phyloP scores from a whole-genome alignment of 2,797 vertebrate genomes.

The Sus cebifrons region DNA sequence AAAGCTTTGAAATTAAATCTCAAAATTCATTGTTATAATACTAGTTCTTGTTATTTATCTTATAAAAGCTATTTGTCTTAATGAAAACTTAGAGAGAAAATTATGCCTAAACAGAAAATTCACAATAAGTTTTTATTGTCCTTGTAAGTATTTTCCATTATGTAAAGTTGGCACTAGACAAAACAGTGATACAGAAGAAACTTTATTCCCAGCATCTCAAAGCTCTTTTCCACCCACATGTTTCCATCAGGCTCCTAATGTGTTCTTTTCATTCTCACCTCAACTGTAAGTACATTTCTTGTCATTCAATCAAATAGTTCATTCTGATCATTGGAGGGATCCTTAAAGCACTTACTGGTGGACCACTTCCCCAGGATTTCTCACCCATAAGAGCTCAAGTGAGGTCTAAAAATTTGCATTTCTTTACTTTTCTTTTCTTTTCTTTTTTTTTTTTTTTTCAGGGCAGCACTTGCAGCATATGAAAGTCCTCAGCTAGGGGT shows the following conservation, averaged over 20 bases:
- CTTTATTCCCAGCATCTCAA: neutral
- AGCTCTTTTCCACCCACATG: rapidly evolving
- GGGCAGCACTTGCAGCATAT: no score
- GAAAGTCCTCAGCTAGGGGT: no score
- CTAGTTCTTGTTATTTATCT: neutral
- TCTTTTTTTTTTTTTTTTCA: no score
- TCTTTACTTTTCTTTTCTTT: neutral
- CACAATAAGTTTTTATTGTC: neutral
- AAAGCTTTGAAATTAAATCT: neutral
- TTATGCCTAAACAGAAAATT: neutral
- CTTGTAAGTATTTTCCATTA: neutral
- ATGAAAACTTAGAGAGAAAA: neutral
- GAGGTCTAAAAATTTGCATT: neutral
- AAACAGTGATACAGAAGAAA: neutral
- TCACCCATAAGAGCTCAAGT: neutral
- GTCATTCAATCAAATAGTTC: neutral
- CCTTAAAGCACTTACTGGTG: neutral
- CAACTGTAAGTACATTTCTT: neutral
- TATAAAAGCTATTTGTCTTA: neutral
- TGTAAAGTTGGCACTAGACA: neutral
- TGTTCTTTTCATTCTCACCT: neutral
- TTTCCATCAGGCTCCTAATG: neutral
- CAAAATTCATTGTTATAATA: neutral
- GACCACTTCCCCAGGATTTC: neutral
- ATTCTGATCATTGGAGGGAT: neutral